Base-by-base conservation (phyloP, 2,888 invertebrate genomes). In the Melanophora roralis region DNA sequence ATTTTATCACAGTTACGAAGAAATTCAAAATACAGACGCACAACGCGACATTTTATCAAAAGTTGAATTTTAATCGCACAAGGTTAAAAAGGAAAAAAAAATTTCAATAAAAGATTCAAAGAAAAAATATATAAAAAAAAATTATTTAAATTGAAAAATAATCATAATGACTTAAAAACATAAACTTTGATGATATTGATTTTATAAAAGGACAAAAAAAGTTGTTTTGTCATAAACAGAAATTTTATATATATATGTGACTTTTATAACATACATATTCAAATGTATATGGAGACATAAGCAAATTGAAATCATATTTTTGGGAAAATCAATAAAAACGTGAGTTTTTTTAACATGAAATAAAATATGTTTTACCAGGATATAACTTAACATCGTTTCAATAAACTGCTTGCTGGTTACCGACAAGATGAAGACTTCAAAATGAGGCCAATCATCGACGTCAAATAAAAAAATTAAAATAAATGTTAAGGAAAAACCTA, bases 361-460 rank as follows among this genome's bases (percentile, higher is more conserved):
- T 19, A 57, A 57, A 21, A 19, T 57, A 27, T 27, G 6, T 6
- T 27, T 27, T 27, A 27, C 27, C 27, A 27, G 6, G 3, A 6
- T 27, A 27, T 27, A 5, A 5, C 27, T 27, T 27, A 27, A 27
- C 3, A 27, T 27, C 6, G 3, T 27, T 27, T 3, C 3, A 51
- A 12, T 11, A 65, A 12, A 51, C 27, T 59, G 21, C n/a, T 9
- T 16, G 38, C 7, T 38, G 47, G 16, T 38, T 9, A 19, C 53
- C 34, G 47, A 32, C 2, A 27, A 27, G n/a, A 51, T 45, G 16
- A 55, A 36, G 32, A 23, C 36, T 53, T 32, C 27, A 38, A 64
- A 72, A 62, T 34, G 23, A 72, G 62, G 64, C 36, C 64, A 72
- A 73, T 64, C 72, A 47, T 27, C 53, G 36, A 38, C 53, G 55